These are phyloP conservation scores for Chelonia mydas DNA, from an alignment of 2,797 vertebrate species.

Conservation along the genomic window DNA sequence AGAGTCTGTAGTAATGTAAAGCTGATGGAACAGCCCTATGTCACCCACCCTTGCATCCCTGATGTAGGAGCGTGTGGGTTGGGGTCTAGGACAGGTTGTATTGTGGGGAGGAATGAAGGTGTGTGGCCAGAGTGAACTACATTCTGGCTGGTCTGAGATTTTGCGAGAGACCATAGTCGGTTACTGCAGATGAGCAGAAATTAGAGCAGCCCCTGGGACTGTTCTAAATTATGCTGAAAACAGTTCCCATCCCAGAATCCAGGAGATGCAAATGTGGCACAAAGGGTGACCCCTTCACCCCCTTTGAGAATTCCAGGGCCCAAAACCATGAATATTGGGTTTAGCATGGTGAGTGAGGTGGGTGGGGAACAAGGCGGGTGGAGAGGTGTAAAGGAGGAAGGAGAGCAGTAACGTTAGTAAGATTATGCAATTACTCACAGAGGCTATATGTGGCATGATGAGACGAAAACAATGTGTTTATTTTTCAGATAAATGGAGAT, in stretches of 20 bases:
- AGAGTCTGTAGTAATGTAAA: neutral
- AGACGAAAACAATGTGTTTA: neutral
- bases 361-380: neutral
- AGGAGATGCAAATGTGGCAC: neutral
- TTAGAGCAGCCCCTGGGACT: neutral
- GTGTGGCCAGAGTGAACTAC: neutral
- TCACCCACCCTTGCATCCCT: neutral
- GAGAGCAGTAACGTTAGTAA: accelerated
- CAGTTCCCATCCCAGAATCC: neutral
- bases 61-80: neutral
- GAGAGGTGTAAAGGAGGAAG: neutral
- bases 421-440: neutral
- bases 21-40: neutral
- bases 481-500: neutral
- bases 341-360: neutral
- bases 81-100: neutral
- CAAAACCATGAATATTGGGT: neutral
- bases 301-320: neutral
- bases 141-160: neutral
- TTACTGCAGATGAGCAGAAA: neutral
- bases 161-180: neutral
- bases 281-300: accelerated
- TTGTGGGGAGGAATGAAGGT: neutral
- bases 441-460: neutral
- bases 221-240: neutral